Conservation (phyloP, 2,888 invertebrate genomes). For the Stratiomys singularior region DNA sequence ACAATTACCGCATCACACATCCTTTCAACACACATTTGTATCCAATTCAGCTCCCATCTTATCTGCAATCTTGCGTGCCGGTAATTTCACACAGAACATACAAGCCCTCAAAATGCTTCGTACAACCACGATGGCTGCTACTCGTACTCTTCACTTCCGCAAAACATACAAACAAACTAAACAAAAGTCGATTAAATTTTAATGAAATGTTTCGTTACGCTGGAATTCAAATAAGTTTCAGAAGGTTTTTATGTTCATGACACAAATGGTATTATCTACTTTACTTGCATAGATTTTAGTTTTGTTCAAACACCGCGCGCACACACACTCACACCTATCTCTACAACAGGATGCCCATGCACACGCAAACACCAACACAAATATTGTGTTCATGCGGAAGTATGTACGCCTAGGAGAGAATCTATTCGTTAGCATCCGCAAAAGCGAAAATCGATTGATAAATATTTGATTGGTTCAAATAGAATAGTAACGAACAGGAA, state of each 20-base stretch:
- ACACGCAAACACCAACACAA: no score
- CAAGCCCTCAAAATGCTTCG: neutral
- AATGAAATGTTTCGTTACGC: constrained; percentile 39
- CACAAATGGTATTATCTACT: neutral
- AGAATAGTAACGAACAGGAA: neutral
- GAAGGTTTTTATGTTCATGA: constrained; percentile 2
- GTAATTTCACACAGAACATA: constrained; percentile 25
- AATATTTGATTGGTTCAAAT: constrained; percentile 3
- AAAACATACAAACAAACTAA: constrained; percentile 22
- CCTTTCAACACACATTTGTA: neutral
- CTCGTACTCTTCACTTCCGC: constrained; percentile 16
- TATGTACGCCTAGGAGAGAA: neutral
- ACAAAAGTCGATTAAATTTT: constrained; percentile 43
- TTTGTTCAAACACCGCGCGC: neutral
- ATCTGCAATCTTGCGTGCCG: constrained; percentile 42
- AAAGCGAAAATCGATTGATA: neutral
- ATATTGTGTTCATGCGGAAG: neutral
- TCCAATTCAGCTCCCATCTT: constrained; percentile 26
- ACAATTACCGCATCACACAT: neutral
- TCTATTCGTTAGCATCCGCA: neutral
- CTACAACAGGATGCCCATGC: no score
- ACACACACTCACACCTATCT: neutral
- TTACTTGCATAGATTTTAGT: neutral
- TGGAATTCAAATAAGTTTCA: neutral
- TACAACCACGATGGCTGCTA: neutral